Conservation (phyloP, 2,888 invertebrate genomes). For the Hypomecis atomaria region DNA sequence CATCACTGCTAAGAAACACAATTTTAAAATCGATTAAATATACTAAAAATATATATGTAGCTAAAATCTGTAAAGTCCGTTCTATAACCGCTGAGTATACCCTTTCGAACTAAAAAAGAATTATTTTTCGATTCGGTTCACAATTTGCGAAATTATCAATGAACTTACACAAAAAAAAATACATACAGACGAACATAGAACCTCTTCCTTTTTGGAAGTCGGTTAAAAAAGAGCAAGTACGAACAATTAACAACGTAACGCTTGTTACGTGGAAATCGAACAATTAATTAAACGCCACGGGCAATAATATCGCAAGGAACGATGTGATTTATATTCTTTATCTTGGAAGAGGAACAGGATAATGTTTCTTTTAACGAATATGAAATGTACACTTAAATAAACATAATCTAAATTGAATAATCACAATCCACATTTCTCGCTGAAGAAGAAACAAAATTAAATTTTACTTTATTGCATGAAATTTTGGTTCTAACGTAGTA, state of each 20-base stretch:
- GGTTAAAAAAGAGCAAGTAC: no score
- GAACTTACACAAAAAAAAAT: no score
- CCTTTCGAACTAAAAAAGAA: no score
- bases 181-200: no score
- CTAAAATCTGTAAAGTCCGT: no score
- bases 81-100: no score
- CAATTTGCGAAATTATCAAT: no score
- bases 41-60: no score
- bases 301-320: neutral
- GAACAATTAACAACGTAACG: neutral
- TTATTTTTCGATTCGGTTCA: no score
- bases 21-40: no score
- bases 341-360: neutral
- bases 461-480: neutral
- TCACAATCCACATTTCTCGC: conserved; percentile 2
- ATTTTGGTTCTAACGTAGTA: neutral
- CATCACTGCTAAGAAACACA: no score
- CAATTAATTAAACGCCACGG: conserved; percentile 6
- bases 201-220: no score
- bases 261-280: neutral
- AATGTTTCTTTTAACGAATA: conserved; percentile 8
- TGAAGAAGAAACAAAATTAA: conserved; percentile 1
- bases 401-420: conserved; percentile 19
- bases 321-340: conserved; percentile 9
- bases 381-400: conserved; percentile 4